phyloP scores from a whole-genome alignment of 2,113 vertebrate genomes.

The Stigmatopora nigra region DNA sequence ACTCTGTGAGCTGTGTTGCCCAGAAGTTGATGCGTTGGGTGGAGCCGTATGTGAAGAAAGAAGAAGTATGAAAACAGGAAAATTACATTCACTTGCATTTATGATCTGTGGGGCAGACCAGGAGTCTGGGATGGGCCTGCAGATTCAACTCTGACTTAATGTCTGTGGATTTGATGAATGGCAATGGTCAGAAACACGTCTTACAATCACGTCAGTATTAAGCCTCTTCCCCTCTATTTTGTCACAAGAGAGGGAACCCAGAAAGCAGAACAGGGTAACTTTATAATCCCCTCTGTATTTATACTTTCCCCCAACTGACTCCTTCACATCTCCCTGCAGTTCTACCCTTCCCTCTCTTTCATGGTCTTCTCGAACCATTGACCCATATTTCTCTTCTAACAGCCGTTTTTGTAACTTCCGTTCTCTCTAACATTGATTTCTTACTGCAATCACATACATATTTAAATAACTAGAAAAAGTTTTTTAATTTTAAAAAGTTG shows the following conservation, averaged over 20 bases:
- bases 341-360: constrained; percentile 36
- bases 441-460: no score
- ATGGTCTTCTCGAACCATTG: not conserved
- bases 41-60: constrained; percentile 1
- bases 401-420: not conserved
- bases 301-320: constrained; percentile 55
- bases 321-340: constrained; percentile 29
- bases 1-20: constrained; percentile 15
- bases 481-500: no score
- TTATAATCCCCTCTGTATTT: constrained; percentile 66
- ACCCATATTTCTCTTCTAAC: not conserved
- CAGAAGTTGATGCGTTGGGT: constrained; percentile 2
- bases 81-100: constrained; percentile 31
- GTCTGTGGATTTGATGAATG: constrained; percentile 56
- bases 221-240: constrained; percentile 61
- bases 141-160: constrained; percentile 32
- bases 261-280: constrained; percentile 63
- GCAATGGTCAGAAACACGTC: constrained; percentile 33
- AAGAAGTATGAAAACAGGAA: constrained; percentile 16
- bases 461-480: no score
- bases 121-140: constrained; percentile 29
- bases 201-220: constrained; percentile 58
- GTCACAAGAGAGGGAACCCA: constrained; percentile 62
- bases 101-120: constrained; percentile 22
- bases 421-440: no score